Evolutionary conservation across 2,113 vertebrate genomes (phyloP).

Genomic region (Corvus hawaiiensis): DNA sequence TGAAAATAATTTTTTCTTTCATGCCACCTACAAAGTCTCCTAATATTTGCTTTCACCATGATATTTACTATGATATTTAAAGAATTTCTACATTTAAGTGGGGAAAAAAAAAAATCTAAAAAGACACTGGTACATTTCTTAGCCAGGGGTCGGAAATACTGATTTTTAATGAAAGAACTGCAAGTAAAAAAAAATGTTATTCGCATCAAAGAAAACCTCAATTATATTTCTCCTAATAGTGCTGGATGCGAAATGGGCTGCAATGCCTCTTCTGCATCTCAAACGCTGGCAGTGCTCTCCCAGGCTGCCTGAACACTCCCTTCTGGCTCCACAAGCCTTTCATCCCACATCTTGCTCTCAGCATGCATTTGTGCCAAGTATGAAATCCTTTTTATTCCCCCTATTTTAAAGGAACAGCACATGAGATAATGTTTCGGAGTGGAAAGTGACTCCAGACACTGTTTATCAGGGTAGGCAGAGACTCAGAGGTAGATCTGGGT

Average conservation of each 20-base stretch:
- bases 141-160: neutral
- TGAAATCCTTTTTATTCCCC: neutral
- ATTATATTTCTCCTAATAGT: neutral
- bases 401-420: neutral
- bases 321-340: constrained; percentile 5
- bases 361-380: neutral
- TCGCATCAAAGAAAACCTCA: neutral
- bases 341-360: neutral
- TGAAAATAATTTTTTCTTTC: neutral
- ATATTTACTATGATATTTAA: neutral
- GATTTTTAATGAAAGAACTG: neutral
- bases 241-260: neutral
- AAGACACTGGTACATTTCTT: neutral
- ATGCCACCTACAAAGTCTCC: neutral
- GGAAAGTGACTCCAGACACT: neutral
- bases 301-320: neutral
- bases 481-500: neutral
- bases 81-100: neutral
- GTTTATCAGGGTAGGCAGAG: neutral
- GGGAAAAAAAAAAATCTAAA: neutral
- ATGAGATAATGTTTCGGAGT: neutral
- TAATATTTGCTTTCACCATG: constrained; percentile 9
- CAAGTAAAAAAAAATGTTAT: neutral
- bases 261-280: neutral
- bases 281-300: neutral